Evolutionary conservation across 2,113 vertebrate species (phyloP).

Genomic region (Microtus richardsoni): DNA sequence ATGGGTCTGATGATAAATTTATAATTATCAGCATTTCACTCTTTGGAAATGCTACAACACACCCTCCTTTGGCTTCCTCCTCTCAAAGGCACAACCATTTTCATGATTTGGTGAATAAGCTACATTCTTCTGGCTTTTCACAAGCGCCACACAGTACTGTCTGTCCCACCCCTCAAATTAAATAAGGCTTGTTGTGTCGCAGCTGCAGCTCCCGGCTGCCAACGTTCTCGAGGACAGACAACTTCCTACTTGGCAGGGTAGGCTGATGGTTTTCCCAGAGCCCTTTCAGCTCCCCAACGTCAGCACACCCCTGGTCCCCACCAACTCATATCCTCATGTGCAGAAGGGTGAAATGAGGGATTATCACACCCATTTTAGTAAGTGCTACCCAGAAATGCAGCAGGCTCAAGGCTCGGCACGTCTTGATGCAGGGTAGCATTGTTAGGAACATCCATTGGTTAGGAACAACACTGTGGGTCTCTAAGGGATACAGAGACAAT

Average conservation of each 20-base stretch:
- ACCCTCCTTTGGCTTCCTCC: slow-evolving; percentile 24
- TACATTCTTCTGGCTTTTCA: slow-evolving; percentile 74
- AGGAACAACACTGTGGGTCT: neutral
- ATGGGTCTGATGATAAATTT: slow-evolving; percentile 34
- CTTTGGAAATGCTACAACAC: slow-evolving; percentile 53
- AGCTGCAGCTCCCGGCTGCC: slow-evolving; percentile 77
- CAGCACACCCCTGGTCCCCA: neutral
- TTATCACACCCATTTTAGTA: fast-evolving
- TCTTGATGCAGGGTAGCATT: neutral
- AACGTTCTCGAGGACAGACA: neutral
- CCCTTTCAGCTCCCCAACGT: neutral
- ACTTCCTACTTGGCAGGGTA: slow-evolving; percentile 65
- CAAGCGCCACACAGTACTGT: slow-evolving; percentile 67
- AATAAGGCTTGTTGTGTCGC: slow-evolving; percentile 74
- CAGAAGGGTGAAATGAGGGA: neutral
- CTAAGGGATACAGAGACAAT: neutral
- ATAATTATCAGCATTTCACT: slow-evolving; percentile 48
- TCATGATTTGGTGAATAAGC: slow-evolving; percentile 65
- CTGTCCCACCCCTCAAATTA: slow-evolving; percentile 76
- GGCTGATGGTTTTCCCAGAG: slow-evolving; percentile 19
- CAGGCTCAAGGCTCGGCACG: neutral
- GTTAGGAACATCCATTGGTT: neutral
- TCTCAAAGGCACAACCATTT: neutral
- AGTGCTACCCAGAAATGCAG: neutral
- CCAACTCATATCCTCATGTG: neutral